Percentiles rank a stretch among this genome's conserved stretches.
Conservation (phyloP, 2,888 invertebrate genomes). For the Amphimallon solstitiale region DNA sequence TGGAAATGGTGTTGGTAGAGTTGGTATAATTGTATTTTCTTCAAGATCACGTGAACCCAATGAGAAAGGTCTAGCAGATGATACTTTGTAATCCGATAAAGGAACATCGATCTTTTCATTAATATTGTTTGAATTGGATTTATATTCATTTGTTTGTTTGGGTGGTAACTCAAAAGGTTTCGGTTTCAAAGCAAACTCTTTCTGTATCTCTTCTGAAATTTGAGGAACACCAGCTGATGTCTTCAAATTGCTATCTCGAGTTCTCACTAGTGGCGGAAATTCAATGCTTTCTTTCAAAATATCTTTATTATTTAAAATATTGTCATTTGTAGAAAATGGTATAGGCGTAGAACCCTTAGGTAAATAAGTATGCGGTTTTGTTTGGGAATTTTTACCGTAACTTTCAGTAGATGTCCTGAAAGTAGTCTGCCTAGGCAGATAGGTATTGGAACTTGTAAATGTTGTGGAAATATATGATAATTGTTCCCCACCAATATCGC, state of each 20-base stretch:
- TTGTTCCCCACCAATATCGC: background rate
- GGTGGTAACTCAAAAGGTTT: constrained; percentile 38
- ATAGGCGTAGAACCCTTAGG: constrained; percentile 13
- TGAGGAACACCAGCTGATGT: constrained; percentile 31
- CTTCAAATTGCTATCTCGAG: background rate
- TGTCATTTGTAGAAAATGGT: background rate
- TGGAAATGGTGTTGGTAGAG: constrained; percentile 51
- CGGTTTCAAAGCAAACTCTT: constrained; percentile 32
- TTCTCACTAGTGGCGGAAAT: background rate
- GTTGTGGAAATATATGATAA: background rate
- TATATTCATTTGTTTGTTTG: background rate
- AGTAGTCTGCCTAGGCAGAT: constrained; percentile 39
- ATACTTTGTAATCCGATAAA: constrained; percentile 51
- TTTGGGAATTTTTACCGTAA: constrained; percentile 2
- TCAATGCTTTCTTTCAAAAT: constrained; percentile 1
- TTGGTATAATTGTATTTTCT: constrained; percentile 45
- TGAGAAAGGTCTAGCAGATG: constrained; percentile 57
- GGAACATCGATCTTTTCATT: background rate
- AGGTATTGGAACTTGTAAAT: constrained; percentile 32
- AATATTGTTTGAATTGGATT: background rate
- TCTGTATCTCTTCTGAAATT: constrained; percentile 13
- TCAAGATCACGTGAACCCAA: background rate
- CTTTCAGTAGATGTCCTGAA: background rate
- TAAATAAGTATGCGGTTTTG: constrained; percentile 10
- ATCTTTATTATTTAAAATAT: background rate